These are phyloP conservation scores for Catocala fraxini DNA, from an alignment of 2,888 invertebrate species.

Conservation along the genomic window DNA sequence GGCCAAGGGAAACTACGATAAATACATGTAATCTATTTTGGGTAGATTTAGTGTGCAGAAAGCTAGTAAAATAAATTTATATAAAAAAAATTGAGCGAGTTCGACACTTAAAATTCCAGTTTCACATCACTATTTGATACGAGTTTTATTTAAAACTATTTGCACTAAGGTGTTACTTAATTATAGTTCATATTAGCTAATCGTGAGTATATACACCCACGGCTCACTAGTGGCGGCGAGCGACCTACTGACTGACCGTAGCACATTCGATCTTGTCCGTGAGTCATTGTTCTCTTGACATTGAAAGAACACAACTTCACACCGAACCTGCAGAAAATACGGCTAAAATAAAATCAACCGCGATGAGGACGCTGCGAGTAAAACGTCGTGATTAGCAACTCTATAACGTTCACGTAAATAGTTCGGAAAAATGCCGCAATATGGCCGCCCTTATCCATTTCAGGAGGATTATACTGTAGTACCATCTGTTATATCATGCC, in stretches of 20 bases:
- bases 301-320: constrained; percentile 55
- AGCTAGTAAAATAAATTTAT: constrained; percentile 39
- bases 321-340: constrained; percentile 30
- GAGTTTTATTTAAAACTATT: constrained; percentile 54
- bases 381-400: constrained; percentile 32
- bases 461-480: constrained; percentile 25
- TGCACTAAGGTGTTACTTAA: constrained; percentile 55
- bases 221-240: constrained; percentile 49
- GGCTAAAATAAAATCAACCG: constrained; percentile 21
- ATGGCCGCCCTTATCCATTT: constrained; percentile 20
- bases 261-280: constrained; percentile 61
- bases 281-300: constrained; percentile 64
- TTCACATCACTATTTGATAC: constrained; percentile 70
- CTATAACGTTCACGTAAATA: constrained; percentile 34
- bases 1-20: constrained; percentile 59
- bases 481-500: constrained; percentile 49
- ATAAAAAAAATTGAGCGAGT: constrained; percentile 35
- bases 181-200: constrained; percentile 59
- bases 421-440: constrained; percentile 38
- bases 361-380: constrained; percentile 22
- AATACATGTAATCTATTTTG: constrained; percentile 69
- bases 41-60: constrained; percentile 68
- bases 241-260: constrained; percentile 65
- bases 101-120: constrained; percentile 46
- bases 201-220: constrained; percentile 48